Conservation (phyloP, 2,113 vertebrate species). For the mouse (Mus musculus) region GRCm39 chr13:50579001-50579500, state of each 20-base stretch:
- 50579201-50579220: not conserved
- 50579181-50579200: not conserved
- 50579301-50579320: not conserved
- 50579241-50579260: not conserved
- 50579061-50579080: not conserved
- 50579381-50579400: not conserved
- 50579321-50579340: not conserved
- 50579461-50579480: not conserved
- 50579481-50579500: not conserved
- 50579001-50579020: not conserved
- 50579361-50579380: not conserved
- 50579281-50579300: no score
- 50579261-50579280: not conserved
- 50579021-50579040: not conserved
- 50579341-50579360: not conserved
- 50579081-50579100: not conserved
- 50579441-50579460: not conserved
- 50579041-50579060: not conserved
- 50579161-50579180: not conserved
- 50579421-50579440: not conserved
- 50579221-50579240: not conserved
- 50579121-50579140: not conserved
- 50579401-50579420: no score
- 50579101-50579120: not conserved
- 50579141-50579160: not conserved